phyloP scores from a whole-genome alignment of 2,113 vertebrate species.

The Haplochromis vanheusdeni region DNA sequence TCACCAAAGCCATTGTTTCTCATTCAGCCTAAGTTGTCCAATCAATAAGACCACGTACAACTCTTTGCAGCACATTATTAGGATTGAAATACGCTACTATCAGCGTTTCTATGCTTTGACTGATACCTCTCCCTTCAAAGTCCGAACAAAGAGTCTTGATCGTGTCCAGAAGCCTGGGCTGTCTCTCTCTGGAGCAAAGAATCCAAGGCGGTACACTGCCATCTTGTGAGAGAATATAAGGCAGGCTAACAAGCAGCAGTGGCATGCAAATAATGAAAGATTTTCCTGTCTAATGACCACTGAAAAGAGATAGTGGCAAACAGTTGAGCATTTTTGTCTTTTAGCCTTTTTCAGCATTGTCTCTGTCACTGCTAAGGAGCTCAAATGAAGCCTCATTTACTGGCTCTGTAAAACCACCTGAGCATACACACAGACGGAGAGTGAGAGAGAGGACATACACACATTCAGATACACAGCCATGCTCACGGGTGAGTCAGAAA shows the following conservation, averaged over 20 bases:
- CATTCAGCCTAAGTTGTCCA: constrained; percentile 24
- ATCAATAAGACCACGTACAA: constrained; percentile 33
- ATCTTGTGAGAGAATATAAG: constrained; percentile 67
- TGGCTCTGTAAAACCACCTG: not conserved
- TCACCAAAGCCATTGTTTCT: constrained; percentile 31
- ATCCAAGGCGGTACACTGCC: constrained; percentile 71
- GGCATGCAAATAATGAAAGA: not conserved
- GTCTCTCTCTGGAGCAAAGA: not conserved
- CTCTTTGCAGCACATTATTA: constrained; percentile 48
- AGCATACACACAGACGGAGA: not conserved
- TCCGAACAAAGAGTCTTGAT: constrained; percentile 32
- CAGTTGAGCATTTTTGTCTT: constrained; percentile 12
- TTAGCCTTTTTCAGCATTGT: not conserved
- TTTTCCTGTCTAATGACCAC: constrained; percentile 15
- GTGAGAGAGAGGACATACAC: not conserved
- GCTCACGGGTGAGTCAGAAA: constrained; percentile 30
- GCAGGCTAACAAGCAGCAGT: constrained; percentile 1
- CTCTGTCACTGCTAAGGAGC: not conserved
- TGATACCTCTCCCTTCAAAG: constrained; percentile 42
- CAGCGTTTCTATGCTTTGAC: constrained; percentile 38
- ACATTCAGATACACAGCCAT: not conserved
- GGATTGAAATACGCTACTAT: constrained; percentile 28
- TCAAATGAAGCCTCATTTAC: not conserved
- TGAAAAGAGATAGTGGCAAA: constrained; percentile 18
- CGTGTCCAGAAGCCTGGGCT: constrained; percentile 5